Conservation (phyloP, 23 tunicate species). For the Styela plicata region DNA sequence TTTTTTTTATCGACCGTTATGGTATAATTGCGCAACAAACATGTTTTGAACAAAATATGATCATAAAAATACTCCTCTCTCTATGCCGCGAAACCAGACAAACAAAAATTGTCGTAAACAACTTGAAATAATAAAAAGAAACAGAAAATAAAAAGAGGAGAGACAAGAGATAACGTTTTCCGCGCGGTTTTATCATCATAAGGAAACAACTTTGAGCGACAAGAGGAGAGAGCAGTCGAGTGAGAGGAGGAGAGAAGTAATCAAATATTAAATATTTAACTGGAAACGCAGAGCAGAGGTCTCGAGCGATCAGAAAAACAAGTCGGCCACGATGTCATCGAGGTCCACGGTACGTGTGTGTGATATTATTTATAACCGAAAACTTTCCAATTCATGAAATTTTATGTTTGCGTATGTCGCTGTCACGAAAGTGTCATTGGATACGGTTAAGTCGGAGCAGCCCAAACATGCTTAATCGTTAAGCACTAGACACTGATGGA, state of each 20-base stretch:
- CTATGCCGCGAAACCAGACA: slow-evolving; percentile 20
- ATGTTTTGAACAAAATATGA: slow-evolving; percentile 42
- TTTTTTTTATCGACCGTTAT: too few species aligned
- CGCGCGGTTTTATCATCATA: neutral
- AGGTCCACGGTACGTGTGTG: neutral
- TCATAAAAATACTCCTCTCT: slow-evolving; percentile 27
- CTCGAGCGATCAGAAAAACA: neutral
- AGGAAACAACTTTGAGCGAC: neutral
- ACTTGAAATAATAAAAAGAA: neutral
- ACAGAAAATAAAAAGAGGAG: neutral
- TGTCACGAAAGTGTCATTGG: neutral
- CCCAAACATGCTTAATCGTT: too few species aligned
- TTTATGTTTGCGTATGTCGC: neutral
- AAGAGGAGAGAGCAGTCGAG: neutral
- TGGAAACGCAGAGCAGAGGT: neutral
- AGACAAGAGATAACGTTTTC: neutral
- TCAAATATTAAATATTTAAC: slow-evolving; percentile 23
- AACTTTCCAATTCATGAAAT: neutral
- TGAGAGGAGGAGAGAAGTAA: slow-evolving; percentile 26
- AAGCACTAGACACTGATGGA: too few species aligned
- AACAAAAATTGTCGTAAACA: slow-evolving; percentile 40
- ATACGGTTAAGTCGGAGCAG: neutral
- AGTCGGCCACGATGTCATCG: neutral
- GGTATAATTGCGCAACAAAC: slow-evolving; percentile 31
- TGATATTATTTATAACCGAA: neutral